These are phyloP conservation scores for Ibycter americanus DNA, from an alignment of 2,797 vertebrate genomes.

Conservation along the genomic window DNA sequence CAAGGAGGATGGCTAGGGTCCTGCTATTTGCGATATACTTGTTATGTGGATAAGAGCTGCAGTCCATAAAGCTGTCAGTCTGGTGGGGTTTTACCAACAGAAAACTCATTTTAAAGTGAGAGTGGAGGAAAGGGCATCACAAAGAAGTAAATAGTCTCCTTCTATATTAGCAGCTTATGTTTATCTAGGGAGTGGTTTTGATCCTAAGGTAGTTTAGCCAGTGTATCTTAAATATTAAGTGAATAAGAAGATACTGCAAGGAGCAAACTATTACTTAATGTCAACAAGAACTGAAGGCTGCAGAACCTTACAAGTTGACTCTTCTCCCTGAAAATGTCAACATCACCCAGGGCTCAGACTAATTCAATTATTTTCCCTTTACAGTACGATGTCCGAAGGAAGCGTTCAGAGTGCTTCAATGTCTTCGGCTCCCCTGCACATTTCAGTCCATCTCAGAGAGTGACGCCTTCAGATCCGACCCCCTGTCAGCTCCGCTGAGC, in stretches of 20 bases:
- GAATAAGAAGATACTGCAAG: neutral
- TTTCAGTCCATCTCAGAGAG: neutral
- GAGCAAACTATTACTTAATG: neutral
- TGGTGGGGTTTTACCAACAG: neutral
- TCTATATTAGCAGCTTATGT: neutral
- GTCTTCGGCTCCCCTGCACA: neutral
- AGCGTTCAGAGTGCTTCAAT: neutral
- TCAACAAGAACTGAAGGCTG: neutral
- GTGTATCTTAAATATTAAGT: neutral
- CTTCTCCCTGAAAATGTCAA: slow-evolving; percentile 5
- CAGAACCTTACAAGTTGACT: neutral
- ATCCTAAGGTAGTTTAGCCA: neutral
- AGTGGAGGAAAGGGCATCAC: neutral
- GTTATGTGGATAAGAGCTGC: neutral
- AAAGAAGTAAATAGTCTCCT: neutral
- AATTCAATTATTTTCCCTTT: slow-evolving; percentile 23
- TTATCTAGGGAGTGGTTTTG: neutral
- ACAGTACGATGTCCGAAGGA: neutral
- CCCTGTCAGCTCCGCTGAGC: neutral
- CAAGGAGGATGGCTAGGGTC: neutral
- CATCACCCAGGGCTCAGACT: neutral
- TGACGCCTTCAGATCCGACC: neutral
- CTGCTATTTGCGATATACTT: neutral
- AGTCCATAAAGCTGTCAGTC: neutral
- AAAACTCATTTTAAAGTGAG: neutral